Base-by-base conservation (phyloP, 2,888 invertebrate species). In the Andricus curvator region DNA sequence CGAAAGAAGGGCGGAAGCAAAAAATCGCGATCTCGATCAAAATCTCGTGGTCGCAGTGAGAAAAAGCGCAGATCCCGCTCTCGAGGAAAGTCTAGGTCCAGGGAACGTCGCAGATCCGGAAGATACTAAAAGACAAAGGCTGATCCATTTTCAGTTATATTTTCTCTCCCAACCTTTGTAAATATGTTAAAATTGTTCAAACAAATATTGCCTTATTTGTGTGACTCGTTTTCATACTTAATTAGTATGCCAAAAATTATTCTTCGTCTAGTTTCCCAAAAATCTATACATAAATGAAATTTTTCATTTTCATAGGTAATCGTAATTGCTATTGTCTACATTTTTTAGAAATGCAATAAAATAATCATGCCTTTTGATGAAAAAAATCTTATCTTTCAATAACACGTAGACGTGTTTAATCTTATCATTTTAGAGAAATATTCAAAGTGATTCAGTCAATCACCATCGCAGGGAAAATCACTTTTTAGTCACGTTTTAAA, bases 21-120 rank as follows among this genome's bases (percentile, higher is more conserved):
- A 25, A 93, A 95, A 83, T 95, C 95, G 56, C 94, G 95, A 84
- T 74, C 74, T 17, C 51, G 74, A 56, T 95, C 95, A n/a, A 89
- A 92, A 88, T 93, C 92, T 84, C 94, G 93, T 84, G 94, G 91
- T 88, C 95, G 88, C 37, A 74, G 74, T 56, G 95, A 94, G 91
- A 93, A 88, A 60, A 92, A 91, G 79, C 91, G 91, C 13, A 88
- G 92, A 82, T 93, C 92, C 29, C 91, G 93, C 56, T 93, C 93
- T 6, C 91, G 93, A 8, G 92, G 92, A 79, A 86, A 91, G 85
- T 92, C 92, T 0, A 87, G 91, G 86, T 93, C 92, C 0, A 92
- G 91, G 78, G 92, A 92, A n/a, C 90, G 92, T 51, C 91, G 92
- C 77, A 91, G 94, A 15, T 94, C 94, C 84, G 94, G 94, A 80